Percentiles rank a stretch among this genome's conserved stretches.
These are phyloP conservation scores for Paralichthys olivaceus DNA, from an alignment of 2,113 vertebrate species.

Conservation along the genomic window DNA sequence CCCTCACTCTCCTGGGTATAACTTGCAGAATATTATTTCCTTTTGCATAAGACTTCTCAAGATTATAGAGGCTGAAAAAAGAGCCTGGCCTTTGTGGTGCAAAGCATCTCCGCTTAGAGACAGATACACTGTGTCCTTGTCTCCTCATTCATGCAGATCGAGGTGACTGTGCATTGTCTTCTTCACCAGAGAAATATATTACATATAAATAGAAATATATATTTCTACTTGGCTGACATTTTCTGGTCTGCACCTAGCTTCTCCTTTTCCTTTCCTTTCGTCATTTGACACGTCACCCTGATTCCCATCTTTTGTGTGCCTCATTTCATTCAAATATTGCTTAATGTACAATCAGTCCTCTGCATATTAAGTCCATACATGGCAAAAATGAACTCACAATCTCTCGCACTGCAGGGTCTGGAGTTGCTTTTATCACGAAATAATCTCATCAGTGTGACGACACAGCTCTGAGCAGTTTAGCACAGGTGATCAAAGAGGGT, in stretches of 20 bases:
- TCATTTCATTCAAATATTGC: conserved; percentile 7
- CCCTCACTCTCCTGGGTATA: background rate
- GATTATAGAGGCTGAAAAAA: conserved; percentile 12
- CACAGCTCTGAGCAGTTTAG: background rate
- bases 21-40: background rate
- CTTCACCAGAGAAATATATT: background rate
- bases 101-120: background rate
- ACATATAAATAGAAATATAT: background rate
- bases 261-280: background rate
- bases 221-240: background rate
- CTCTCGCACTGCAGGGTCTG: background rate
- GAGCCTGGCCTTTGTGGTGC: background rate
- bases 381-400: background rate
- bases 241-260: background rate
- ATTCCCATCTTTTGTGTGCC: conserved; percentile 1
- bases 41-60: conserved; percentile 16
- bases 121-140: background rate
- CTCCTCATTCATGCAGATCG: background rate
- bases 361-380: background rate
- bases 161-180: background rate
- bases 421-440: conserved; percentile 10
- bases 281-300: background rate
- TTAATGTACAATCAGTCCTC: background rate
- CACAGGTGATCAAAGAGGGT: background rate
- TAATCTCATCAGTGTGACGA: conserved; percentile 10